Percentiles rank a stretch among this genome's conserved stretches.
Conservation (phyloP, 2,113 vertebrate species). For the Eulacestoma nigropectus region DNA sequence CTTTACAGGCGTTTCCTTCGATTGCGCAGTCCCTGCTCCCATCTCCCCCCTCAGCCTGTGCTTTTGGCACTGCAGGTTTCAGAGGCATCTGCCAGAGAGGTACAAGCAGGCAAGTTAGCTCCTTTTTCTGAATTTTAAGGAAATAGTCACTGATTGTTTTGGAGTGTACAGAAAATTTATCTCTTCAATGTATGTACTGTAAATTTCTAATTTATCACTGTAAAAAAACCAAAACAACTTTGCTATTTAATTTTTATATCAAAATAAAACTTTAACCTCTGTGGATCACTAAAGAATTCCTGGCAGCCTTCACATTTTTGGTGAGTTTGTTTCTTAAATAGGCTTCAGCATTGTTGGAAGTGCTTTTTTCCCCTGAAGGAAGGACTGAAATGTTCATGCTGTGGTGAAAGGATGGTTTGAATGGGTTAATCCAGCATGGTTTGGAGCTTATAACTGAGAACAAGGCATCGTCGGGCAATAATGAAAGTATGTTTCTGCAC, state of each 20-base stretch:
- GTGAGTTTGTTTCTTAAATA: not conserved
- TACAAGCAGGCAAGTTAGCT: conserved; percentile 22
- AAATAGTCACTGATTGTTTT: conserved; percentile 63
- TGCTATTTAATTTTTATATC: conserved; percentile 87
- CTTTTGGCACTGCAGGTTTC: not conserved
- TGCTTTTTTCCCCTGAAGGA: not conserved
- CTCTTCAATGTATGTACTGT: conserved; percentile 79
- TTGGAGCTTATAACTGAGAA: not conserved
- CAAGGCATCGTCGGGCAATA: rapidly evolving
- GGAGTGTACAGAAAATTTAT: conserved; percentile 71
- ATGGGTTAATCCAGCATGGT: not conserved
- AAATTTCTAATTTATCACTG: conserved; percentile 86
- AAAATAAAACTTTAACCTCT: conserved; percentile 77
- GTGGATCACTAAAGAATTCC: conserved; percentile 19
- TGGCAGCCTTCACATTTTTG: not conserved
- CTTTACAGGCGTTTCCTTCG: not conserved
- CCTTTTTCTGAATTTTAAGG: conserved; percentile 38
- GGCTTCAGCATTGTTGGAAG: not conserved
- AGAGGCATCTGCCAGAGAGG: conserved; percentile 13
- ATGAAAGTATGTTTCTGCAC: not conserved
- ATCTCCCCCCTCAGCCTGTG: not conserved
- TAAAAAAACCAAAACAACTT: conserved; percentile 67
- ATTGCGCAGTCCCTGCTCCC: not conserved
- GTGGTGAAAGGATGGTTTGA: not conserved
- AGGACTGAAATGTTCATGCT: not conserved